Percentiles rank a stretch among this genome's conserved stretches.
phyloP scores from a whole-genome alignment of 92 coral and sea anemone genomes.

The Nematostella vectensis region DNA sequence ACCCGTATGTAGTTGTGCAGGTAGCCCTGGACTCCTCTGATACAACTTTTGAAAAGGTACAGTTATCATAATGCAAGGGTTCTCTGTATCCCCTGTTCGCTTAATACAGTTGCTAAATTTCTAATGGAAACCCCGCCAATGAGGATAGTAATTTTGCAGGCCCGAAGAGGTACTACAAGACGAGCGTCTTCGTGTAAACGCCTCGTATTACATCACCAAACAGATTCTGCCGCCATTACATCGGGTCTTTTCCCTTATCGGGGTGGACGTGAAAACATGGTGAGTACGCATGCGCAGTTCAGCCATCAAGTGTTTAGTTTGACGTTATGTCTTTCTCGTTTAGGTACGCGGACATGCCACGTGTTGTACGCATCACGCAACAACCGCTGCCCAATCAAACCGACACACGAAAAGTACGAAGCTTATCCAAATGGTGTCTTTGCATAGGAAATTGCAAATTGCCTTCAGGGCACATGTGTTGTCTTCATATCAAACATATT shows the following conservation, averaged over 20 bases:
- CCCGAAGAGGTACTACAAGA: constrained; percentile 88
- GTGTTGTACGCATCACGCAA: constrained; percentile 60
- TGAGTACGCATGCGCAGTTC: constrained; percentile 7
- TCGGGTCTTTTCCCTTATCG: constrained; percentile 80
- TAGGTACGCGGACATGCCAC: constrained; percentile 92
- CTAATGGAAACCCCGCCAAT: too few relatives aligned
- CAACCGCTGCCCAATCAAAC: constrained; percentile 11
- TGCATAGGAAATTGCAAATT: too few relatives aligned
- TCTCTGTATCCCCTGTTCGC: constrained; percentile 81
- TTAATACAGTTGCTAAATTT: constrained; percentile 25
- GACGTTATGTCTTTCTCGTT: background rate
- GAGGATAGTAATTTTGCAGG: too few relatives aligned
- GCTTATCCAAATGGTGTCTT: too few relatives aligned
- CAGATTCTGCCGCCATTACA: constrained; percentile 86
- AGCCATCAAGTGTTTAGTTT: background rate
- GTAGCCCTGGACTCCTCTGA: background rate
- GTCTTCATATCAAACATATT: too few relatives aligned
- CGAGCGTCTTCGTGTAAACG: constrained; percentile 72
- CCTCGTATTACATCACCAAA: constrained; percentile 87
- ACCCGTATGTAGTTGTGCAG: background rate
- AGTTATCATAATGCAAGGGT: background rate
- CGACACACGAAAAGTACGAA: constrained; percentile 17
- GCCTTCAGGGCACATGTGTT: too few relatives aligned
- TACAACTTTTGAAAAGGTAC: constrained; percentile 58
- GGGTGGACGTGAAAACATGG: constrained; percentile 81